These are phyloP conservation scores for Balearica regulorum DNA, from an alignment of 2,797 vertebrate species.

Conservation along the genomic window DNA sequence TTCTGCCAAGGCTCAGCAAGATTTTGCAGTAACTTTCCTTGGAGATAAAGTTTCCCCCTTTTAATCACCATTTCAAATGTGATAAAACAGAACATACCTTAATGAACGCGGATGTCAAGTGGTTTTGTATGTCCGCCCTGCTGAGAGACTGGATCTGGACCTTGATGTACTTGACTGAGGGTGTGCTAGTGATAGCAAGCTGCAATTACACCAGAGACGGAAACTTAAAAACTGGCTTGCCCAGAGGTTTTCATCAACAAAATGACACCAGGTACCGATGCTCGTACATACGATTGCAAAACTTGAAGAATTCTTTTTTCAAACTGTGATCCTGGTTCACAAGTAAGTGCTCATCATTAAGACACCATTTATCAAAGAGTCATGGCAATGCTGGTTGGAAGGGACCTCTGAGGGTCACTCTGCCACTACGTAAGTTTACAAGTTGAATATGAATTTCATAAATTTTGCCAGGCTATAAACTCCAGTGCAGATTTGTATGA, in stretches of 20 bases:
- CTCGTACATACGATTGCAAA: not conserved
- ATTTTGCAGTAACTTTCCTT: not conserved
- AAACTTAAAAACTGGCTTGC: not conserved
- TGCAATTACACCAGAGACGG: slow-evolving; percentile 11
- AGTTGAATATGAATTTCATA: not conserved
- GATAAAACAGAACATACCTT: slow-evolving; percentile 41
- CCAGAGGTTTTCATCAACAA: not conserved
- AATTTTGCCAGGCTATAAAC: not conserved
- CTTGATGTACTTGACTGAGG: not conserved
- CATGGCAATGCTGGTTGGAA: not conserved
- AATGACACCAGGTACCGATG: not conserved
- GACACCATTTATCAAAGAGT: not conserved
- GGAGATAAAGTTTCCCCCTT: not conserved
- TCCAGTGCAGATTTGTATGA: not conserved
- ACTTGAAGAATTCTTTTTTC: not conserved
- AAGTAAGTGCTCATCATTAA: not conserved
- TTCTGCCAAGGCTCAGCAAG: slow-evolving; percentile 1
- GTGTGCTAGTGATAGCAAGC: slow-evolving; percentile 62
- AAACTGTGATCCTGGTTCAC: not conserved
- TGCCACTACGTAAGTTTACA: not conserved
- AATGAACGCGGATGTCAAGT: slow-evolving; percentile 43
- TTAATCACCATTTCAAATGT: not conserved
- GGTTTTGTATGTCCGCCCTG: not conserved
- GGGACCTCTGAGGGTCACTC: not conserved
- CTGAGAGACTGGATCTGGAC: slow-evolving; percentile 61